phyloP scores from a whole-genome alignment of 1,140 invertebrate genomes.

The Contarinia nasturtii region DNA sequence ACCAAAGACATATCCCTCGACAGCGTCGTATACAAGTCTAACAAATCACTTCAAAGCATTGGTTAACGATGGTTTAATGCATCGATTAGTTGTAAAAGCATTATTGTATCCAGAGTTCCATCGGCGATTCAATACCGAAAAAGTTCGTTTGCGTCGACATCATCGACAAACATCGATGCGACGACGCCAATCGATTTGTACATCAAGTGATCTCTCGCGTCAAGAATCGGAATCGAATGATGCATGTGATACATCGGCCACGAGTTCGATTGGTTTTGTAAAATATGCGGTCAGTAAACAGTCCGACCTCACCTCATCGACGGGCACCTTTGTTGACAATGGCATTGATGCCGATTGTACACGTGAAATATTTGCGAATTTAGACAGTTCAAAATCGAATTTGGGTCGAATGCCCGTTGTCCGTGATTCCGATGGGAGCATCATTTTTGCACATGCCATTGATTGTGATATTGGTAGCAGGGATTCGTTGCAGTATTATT shows the following conservation, averaged over 20 bases:
- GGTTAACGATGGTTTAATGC: conserved; percentile 48
- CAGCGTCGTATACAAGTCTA: conserved; percentile 46
- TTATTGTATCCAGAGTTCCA: conserved; percentile 41
- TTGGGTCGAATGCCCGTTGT: not conserved
- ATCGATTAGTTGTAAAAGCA: conserved; percentile 46
- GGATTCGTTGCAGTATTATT: conserved; percentile 19
- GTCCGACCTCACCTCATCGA: conserved; percentile 12
- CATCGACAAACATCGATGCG: conserved; percentile 31
- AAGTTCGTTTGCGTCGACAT: conserved; percentile 28
- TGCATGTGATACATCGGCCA: conserved; percentile 15
- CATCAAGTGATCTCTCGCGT: conserved; percentile 22
- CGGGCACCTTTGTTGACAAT: conserved; percentile 29
- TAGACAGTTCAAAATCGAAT: not conserved
- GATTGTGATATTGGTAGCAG: conserved; percentile 5
- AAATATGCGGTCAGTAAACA: conserved; percentile 34
- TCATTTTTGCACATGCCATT: not conserved
- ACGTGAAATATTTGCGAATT: not conserved
- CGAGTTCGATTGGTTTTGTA: conserved; percentile 41
- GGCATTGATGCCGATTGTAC: conserved; percentile 7
- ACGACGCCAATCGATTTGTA: conserved; percentile 30
- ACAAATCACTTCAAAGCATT: conserved; percentile 54
- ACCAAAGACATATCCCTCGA: conserved; percentile 38
- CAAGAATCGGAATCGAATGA: conserved; percentile 13
- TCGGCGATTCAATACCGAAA: conserved; percentile 23
- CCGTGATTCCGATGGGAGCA: not conserved